These are phyloP conservation scores for Octopus sinensis DNA, from an alignment of 1,140 invertebrate genomes.

Conservation along the genomic window DNA sequence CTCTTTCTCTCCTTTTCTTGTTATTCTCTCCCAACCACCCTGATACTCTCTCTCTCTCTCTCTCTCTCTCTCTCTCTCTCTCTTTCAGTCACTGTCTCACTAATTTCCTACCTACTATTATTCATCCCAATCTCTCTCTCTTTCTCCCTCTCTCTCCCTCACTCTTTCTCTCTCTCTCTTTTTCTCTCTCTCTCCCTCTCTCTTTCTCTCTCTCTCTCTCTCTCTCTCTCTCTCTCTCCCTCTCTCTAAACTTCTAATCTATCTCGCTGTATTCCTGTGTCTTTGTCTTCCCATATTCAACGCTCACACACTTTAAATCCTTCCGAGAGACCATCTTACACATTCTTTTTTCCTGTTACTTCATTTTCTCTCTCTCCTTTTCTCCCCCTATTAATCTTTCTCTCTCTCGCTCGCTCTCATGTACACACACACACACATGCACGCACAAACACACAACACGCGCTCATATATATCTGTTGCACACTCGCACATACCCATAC, in stretches of 20 bases:
- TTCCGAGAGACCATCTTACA: background rate
- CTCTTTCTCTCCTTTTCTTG: background rate
- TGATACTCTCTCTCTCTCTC: too few species aligned
- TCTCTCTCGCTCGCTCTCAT: background rate
- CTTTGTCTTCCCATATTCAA: background rate
- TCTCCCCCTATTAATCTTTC: background rate
- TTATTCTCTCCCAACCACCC: background rate
- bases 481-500: too few species aligned
- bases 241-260: constrained; percentile 3
- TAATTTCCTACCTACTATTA: background rate
- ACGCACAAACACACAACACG: too few species aligned
- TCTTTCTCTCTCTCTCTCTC: background rate
- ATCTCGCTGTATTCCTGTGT: background rate
- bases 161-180: background rate
- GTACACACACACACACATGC: background rate
- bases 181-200: background rate
- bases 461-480: too few species aligned
- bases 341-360: background rate
- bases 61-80: too few species aligned
- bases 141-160: background rate
- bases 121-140: background rate
- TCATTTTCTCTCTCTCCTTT: background rate
- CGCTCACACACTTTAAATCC: background rate
- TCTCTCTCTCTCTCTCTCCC: background rate
- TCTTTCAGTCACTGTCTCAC: background rate